Evolutionary conservation across 2,797 vertebrate genomes (phyloP), one percentile per base, ranked within the genome.

Genomic region (Sternarchorhynchus goeldii): DNA sequence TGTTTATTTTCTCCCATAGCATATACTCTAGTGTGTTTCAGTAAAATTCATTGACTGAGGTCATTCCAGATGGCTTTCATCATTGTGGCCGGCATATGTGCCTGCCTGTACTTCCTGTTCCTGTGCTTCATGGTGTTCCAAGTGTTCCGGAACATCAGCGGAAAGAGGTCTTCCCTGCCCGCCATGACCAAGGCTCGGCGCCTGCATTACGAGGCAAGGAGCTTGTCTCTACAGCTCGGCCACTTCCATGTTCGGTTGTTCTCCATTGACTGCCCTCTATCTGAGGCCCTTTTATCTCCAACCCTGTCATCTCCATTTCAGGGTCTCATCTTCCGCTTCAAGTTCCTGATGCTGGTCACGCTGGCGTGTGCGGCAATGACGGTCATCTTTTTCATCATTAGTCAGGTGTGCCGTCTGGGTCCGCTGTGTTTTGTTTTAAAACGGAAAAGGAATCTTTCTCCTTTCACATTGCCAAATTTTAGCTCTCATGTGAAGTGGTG

Each of bases 121-220:
- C 91, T 99, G 82, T 98, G 97, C 86, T 99, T 99, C 84, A 98
- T 99, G 96, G 98, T 99, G 21, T 98, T 95, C 85, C 97, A 99
- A 88, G 97, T 99, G 68, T 99, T 99, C 88, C 92, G 96, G 67
- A 99, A 99, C 89, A 98, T 99, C 88, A 97, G 95, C 0, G 95
- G 97, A 2, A 99, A 99, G 86, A 95, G 95, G 84, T 93, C 93
- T 0, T 96, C 93, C 36, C 93, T 99, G 73, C 96, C 97, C 0
- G 96, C 96, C 68, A 97, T 99, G 98, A 95, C 93, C 85, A 97
- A 96, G 84, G 96, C 94, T 73, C 94, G 97, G n/a, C 92, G 96
- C 18, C 93, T 99, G 21, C 97, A 98, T 87, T 99, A 99, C 0
- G 95, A 99, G 94, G 97, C 95, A 7, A 75, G 67, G 2, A 17